These are phyloP conservation scores for Temnothorax ravouxi DNA, from an alignment of 2,888 invertebrate species.

Conservation along the genomic window DNA sequence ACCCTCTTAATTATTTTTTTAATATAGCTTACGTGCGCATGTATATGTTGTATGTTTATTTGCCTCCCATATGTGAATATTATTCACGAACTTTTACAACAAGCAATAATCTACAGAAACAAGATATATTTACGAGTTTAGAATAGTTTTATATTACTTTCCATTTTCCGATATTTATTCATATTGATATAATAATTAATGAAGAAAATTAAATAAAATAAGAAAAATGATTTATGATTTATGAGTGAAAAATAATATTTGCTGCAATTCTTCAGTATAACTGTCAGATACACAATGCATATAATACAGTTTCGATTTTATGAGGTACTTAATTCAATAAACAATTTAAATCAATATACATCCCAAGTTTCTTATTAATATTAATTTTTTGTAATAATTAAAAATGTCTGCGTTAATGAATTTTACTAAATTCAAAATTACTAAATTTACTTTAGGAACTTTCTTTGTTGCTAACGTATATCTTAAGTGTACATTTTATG, in stretches of 20 bases:
- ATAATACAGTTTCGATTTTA: neutral
- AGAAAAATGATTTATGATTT: slow-evolving; percentile 2
- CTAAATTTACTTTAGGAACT: neutral
- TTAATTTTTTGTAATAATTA: slow-evolving; percentile 13
- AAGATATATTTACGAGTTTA: neutral
- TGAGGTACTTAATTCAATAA: neutral
- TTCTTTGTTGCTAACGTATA: neutral
- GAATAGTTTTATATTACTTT: neutral
- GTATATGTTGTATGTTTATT: neutral
- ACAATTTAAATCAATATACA: neutral
- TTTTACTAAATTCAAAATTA: neutral
- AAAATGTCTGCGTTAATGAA: neutral
- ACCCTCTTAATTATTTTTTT: slow-evolving; percentile 71
- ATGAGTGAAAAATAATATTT: slow-evolving; percentile 8
- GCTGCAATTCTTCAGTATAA: too few species aligned
- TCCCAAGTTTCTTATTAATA: neutral
- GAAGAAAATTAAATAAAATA: neutral
- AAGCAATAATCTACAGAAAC: neutral
- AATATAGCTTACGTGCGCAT: slow-evolving; percentile 31
- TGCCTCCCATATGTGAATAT: neutral
- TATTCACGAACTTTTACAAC: neutral
- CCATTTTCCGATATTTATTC: neutral
- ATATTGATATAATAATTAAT: neutral
- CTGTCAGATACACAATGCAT: neutral
- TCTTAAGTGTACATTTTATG: neutral